Evolutionary conservation across 2,113 vertebrate genomes (phyloP).

Genomic region (Ondatra zibethicus): DNA sequence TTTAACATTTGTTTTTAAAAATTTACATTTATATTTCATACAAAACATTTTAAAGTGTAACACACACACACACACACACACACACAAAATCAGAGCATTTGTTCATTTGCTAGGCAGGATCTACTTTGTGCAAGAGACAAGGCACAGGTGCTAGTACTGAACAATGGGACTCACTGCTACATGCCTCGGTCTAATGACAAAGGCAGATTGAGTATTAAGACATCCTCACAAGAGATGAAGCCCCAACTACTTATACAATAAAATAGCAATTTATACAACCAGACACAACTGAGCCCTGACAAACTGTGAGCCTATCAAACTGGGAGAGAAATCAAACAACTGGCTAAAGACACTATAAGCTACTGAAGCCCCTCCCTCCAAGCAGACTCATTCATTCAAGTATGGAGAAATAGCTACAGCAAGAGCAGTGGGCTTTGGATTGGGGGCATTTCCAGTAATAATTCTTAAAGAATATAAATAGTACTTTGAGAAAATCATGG

Average conservation of each 20-base stretch:
- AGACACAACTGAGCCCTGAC: not conserved
- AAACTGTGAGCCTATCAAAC: not conserved
- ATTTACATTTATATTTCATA: conserved; percentile 47
- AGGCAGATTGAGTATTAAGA: not conserved
- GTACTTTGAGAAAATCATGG: not conserved
- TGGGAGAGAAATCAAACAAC: not conserved
- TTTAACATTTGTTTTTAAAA: conserved; percentile 43
- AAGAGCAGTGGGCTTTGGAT: not conserved
- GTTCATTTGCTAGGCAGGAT: not conserved
- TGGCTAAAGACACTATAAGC: not conserved
- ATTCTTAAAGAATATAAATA: not conserved
- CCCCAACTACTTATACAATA: not conserved
- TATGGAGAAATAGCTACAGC: not conserved
- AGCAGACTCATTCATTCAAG: not conserved
- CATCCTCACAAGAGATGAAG: not conserved
- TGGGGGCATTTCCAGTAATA: not conserved
- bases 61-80: not conserved
- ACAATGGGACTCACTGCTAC: not conserved
- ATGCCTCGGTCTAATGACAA: not conserved
- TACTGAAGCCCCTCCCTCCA: not conserved
- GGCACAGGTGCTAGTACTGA: not conserved
- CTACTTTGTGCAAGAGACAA: not conserved
- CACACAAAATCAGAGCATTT: not conserved
- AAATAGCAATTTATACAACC: not conserved
- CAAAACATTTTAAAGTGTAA: not conserved